Conservation (phyloP, 2,113 vertebrate species). For the Antechinus stuartii region DNA sequence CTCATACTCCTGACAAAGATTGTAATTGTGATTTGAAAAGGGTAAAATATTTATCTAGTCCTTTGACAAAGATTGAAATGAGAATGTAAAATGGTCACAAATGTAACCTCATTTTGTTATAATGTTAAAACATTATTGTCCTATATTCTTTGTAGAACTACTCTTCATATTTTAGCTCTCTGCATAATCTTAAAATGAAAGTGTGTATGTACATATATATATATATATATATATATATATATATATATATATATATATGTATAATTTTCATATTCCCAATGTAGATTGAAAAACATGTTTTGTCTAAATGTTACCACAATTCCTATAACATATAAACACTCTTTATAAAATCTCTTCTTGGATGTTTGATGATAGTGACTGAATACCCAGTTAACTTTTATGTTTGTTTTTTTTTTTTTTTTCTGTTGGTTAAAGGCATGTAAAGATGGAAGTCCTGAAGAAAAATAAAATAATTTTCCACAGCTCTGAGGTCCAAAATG, state of each 20-base stretch:
- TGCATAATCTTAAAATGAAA: constrained; percentile 28
- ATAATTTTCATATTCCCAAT: constrained; percentile 63
- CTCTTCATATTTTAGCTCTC: constrained; percentile 42
- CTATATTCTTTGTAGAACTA: not conserved
- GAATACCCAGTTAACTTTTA: constrained; percentile 81
- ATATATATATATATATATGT: not conserved
- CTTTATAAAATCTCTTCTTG: constrained; percentile 67
- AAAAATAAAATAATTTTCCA: constrained; percentile 78
- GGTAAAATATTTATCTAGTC: constrained; percentile 80
- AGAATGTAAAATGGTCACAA: constrained; percentile 63
- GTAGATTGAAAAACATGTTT: constrained; percentile 72
- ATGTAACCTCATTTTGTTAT: constrained; percentile 53
- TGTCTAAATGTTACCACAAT: constrained; percentile 75
- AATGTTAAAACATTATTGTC: constrained; percentile 49
- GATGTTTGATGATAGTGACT: constrained; percentile 76
- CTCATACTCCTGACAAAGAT: constrained; percentile 75
- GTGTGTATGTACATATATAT: not conserved
- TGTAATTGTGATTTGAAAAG: constrained; percentile 77
- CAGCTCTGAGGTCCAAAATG: constrained; percentile 70
- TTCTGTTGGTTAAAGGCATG: constrained; percentile 81
- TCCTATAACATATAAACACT: constrained; percentile 70
- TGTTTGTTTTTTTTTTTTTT: constrained; percentile 81
- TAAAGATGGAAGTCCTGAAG: constrained; percentile 61
- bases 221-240: not conserved
- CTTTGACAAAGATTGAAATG: constrained; percentile 76